These are phyloP conservation scores for Gnathonemus longibarbis DNA, from an alignment of 2,113 vertebrate species.

Conservation along the genomic window DNA sequence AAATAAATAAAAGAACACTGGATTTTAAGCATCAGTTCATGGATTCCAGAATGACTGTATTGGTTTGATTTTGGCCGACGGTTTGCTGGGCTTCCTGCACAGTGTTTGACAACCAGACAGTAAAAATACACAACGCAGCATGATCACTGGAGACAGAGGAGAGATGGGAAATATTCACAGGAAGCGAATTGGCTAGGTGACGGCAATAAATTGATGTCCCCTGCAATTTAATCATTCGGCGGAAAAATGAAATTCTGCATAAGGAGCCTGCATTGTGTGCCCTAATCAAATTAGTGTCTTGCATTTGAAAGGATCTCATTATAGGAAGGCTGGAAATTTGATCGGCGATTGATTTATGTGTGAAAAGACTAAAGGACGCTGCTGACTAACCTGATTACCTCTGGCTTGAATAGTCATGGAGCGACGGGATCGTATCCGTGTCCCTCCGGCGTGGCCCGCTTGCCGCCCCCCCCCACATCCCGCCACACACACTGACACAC, in stretches of 20 bases:
- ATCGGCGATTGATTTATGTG: constrained; percentile 21
- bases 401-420: constrained; percentile 24
- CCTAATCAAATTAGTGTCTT: constrained; percentile 27
- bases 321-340: constrained; percentile 25
- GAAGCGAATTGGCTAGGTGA: constrained; percentile 4
- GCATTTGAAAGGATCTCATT: constrained; percentile 19
- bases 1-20: neutral
- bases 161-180: neutral
- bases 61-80: neutral
- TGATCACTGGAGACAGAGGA: neutral
- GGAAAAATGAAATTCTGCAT: constrained; percentile 18
- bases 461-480: neutral
- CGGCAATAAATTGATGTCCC: constrained; percentile 21
- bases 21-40: neutral
- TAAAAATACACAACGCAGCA: neutral
- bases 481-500: neutral
- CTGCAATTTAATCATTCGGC: constrained; percentile 19
- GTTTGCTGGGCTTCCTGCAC: neutral
- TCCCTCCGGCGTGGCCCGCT: neutral
- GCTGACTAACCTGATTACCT: constrained; percentile 35
- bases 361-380: neutral
- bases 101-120: neutral
- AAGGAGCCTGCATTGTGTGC: constrained; percentile 7
- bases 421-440: constrained; percentile 14
- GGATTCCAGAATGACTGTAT: neutral